Base-by-base conservation (phyloP, 2,113 vertebrate genomes). In the Onychostoma macrolepis region DNA sequence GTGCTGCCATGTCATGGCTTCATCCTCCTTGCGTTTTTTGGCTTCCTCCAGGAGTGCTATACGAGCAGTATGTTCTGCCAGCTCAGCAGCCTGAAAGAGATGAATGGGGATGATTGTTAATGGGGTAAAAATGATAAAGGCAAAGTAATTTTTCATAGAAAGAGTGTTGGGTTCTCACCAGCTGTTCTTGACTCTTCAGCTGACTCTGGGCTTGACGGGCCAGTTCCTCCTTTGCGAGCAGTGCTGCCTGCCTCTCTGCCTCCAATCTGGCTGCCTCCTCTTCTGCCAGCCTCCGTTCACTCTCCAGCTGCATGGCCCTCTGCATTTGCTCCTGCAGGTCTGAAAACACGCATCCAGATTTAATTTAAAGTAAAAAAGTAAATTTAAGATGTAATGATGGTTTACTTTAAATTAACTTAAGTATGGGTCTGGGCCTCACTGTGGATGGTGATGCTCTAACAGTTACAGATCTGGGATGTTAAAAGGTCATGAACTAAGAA, bases 181-280 rank as follows among this genome's bases (percentile, higher is more conserved):
- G 63, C 76, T 86, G 97, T 85, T 99, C 98, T 91, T 97, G 97
- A 92, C 94, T 95, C 94, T 97, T 97, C 79, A 95, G 96, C 92
- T 99, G 98, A 89, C 95, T 94, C 75, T 93, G 94, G 0, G 96
- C 94, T 83, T 97, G 96, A 53, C 91, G 94, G 74, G 97, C 96
- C 90, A 99, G 94, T 89, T 98, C 97, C 69, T 99, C 98, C 90
- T 99, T 99, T 89, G 97, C 97, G 77, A 94, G 93, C 87, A 99
- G 94, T 4, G 97, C 98, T 0, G 95, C 95, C 92, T 98, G 91
- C 2, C 97, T 96, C 53, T 98, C 97, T 0, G 93, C 91, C 94
- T 99, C 98, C 90, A 99, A 93, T 15, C 97, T 96, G 71, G 96
- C 95, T 0, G 97, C 96, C 90, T 99, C 97, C 2, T 96, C 92